Conservation (phyloP, 2,888 invertebrate genomes). For the Drosophila kambysellisi region DNA sequence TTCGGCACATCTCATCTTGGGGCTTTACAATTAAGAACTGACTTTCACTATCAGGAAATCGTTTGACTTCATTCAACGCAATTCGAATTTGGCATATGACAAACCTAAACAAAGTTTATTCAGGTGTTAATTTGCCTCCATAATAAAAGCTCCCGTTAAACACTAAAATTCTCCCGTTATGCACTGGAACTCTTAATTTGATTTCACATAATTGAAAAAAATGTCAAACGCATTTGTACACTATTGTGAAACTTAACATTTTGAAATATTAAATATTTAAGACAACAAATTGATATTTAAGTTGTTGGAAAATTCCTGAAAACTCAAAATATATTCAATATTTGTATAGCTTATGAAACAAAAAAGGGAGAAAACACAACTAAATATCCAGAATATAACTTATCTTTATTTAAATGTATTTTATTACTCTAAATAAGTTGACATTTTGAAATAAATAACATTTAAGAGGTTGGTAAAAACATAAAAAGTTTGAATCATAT, state of each 20-base stretch:
- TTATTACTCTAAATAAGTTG: no score
- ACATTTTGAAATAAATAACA: background rate
- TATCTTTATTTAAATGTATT: no score
- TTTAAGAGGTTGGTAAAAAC: background rate
- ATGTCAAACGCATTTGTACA: no score
- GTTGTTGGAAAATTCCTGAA: no score
- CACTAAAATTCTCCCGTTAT: background rate
- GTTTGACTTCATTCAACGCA: constrained; percentile 12
- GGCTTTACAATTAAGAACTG: constrained; percentile 11
- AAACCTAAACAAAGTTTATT: constrained; percentile 16
- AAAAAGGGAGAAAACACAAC: background rate
- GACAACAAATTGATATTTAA: background rate
- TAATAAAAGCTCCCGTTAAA: background rate
- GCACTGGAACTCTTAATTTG: background rate
- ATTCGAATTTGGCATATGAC: background rate
- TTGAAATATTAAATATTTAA: background rate
- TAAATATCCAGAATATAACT: no score
- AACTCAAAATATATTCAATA: no score
- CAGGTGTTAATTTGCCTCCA: constrained; percentile 26
- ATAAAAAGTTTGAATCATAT: background rate
- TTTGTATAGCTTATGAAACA: background rate
- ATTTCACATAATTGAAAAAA: background rate
- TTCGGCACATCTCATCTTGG: constrained; percentile 38
- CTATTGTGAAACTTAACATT: background rate
- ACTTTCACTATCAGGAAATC: background rate